Conservation (phyloP, 2,888 invertebrate species). For the Augochlorella aurata region DNA sequence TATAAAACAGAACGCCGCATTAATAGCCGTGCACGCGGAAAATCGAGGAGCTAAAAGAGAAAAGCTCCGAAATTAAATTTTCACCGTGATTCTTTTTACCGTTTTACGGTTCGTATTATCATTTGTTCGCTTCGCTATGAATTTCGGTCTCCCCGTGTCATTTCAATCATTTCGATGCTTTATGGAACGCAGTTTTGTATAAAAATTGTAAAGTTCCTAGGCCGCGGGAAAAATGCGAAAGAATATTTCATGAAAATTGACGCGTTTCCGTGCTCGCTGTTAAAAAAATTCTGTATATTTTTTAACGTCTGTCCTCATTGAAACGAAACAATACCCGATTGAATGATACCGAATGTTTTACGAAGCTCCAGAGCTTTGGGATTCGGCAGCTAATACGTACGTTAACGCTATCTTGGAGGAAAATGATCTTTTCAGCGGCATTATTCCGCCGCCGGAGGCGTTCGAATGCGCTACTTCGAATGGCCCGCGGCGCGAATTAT, state of each 20-base stretch:
- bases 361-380: neutral
- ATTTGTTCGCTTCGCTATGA: neutral
- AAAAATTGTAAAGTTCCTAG: neutral
- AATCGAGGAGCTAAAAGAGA: neutral
- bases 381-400: neutral
- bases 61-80: neutral
- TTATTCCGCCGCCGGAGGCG: neutral
- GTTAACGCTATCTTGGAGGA: neutral
- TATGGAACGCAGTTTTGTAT: neutral
- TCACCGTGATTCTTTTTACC: neutral
- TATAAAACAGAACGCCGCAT: neutral
- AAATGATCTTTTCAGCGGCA: constrained; percentile 9
- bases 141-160: neutral
- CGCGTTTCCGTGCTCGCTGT: neutral
- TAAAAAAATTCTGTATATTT: neutral
- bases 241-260: neutral
- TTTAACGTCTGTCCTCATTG: too few species aligned
- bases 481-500: neutral
- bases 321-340: neutral
- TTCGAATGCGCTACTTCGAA: neutral
- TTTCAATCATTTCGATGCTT: neutral
- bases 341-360: neutral
- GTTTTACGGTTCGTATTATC: neutral
- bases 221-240: neutral
- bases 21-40: neutral